These are phyloP conservation scores for Athalia cordata DNA, from an alignment of 2,888 invertebrate species.

Conservation along the genomic window DNA sequence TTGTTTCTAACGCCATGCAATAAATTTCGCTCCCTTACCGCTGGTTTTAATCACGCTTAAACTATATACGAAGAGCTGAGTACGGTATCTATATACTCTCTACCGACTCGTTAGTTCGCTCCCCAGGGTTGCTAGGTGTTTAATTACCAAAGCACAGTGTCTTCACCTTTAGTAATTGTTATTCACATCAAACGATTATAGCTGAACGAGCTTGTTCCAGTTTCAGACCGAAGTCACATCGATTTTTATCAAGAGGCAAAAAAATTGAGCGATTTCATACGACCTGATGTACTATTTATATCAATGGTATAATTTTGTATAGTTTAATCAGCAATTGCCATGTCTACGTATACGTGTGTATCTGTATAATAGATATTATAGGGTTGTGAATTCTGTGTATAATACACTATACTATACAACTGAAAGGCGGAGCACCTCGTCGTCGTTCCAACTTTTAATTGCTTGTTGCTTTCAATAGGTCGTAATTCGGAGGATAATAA, in stretches of 20 bases:
- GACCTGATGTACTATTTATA: neutral
- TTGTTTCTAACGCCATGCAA: no score
- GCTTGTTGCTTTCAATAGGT: constrained; percentile 51
- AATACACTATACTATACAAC: no score
- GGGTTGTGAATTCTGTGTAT: no score
- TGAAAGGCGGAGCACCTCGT: neutral
- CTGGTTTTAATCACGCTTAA: no score
- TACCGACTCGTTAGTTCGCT: neutral
- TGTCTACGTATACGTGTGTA: neutral
- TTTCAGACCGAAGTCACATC: no score
- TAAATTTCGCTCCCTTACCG: no score
- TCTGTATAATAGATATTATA: neutral
- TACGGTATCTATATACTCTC: neutral
- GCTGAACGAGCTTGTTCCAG: no score
- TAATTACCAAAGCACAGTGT: no score
- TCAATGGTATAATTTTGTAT: constrained; percentile 16
- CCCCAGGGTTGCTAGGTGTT: no score
- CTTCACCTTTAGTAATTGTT: no score
- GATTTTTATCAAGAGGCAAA: neutral
- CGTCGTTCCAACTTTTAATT: constrained; percentile 57
- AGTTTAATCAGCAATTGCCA: constrained; percentile 22
- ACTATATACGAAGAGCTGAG: no score
- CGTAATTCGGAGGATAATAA: constrained; percentile 58
- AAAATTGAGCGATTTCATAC: neutral
- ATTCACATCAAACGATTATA: no score